phyloP scores from a whole-genome alignment of 2,888 invertebrate genomes.

The Lissocephala sabroskyi region DNA sequence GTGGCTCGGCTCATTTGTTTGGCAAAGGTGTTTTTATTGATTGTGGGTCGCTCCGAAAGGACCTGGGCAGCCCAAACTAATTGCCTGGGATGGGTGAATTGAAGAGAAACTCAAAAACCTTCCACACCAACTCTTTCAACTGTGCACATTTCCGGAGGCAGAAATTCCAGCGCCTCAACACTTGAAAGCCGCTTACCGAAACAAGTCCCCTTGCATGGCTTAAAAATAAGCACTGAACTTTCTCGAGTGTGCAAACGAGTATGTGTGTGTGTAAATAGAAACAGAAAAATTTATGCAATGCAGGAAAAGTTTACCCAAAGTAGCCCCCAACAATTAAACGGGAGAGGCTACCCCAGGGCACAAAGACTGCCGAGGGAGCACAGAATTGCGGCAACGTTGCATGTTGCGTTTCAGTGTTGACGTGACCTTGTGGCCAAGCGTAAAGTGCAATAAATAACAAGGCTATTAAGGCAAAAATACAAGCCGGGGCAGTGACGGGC shows the following conservation, averaged over 20 bases:
- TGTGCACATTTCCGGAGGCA: too few species aligned
- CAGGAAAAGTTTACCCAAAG: constrained; percentile 21
- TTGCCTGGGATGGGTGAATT: too few species aligned
- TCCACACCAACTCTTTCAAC: too few species aligned
- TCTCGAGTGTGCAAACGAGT: constrained; percentile 12
- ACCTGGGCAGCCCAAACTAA: too few species aligned
- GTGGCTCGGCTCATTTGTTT: neutral
- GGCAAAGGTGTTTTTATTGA: constrained; percentile 28
- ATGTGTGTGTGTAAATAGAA: constrained; percentile 14
- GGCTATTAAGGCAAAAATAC: constrained; percentile 47
- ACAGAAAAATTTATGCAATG: too few species aligned
- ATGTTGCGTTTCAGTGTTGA: constrained; percentile 25
- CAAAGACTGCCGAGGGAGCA: constrained; percentile 1
- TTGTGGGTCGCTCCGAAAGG: too few species aligned
- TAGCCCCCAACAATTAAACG: neutral
- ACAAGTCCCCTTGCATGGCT: constrained; percentile 11
- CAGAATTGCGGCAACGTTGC: constrained; percentile 35
- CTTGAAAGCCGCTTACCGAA: too few species aligned
- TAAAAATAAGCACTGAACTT: constrained; percentile 35
- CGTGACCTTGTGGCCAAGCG: constrained; percentile 41
- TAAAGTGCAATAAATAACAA: constrained; percentile 52
- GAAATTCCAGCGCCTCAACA: too few species aligned
- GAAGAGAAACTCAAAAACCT: too few species aligned
- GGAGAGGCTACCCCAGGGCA: constrained; percentile 9
- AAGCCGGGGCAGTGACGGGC: neutral